These are phyloP conservation scores for Rhineura floridana DNA, from an alignment of 2,113 vertebrate genomes.

Conservation along the genomic window DNA sequence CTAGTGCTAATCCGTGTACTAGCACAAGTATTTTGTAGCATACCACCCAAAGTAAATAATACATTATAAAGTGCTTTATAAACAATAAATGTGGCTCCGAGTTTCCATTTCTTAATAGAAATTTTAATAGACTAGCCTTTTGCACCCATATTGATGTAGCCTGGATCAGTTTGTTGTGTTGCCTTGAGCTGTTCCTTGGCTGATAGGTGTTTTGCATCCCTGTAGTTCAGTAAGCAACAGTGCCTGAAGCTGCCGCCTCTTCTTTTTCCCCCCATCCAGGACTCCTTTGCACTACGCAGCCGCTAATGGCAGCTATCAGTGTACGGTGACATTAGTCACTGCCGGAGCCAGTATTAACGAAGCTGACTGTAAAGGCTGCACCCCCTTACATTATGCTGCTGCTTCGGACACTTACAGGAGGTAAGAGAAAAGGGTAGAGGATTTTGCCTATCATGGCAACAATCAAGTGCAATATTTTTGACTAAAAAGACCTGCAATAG, in stretches of 20 bases:
- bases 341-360: conserved; percentile 88
- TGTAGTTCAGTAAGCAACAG: accelerated
- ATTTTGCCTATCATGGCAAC: accelerated
- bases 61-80: not conserved
- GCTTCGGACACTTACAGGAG: conserved; percentile 90
- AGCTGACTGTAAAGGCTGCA: conserved; percentile 89
- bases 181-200: not conserved
- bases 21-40: too few species aligned
- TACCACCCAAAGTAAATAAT: too few species aligned
- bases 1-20: too few species aligned
- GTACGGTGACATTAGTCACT: conserved; percentile 86
- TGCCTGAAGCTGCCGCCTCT: not conserved
- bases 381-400: conserved; percentile 91
- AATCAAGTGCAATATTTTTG: not conserved
- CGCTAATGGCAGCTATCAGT: conserved; percentile 91
- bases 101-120: not conserved
- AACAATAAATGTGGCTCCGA: not conserved
- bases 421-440: conserved; percentile 59
- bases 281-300: conserved; percentile 94
- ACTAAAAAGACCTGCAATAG: too few species aligned
- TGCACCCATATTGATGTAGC: not conserved
- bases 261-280: conserved; percentile 63
- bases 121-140: not conserved
- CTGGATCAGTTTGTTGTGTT: not conserved
- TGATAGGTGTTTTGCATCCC: not conserved